phyloP scores from a whole-genome alignment of 2,113 vertebrate species.

The Neolamprologus kungweensis region DNA sequence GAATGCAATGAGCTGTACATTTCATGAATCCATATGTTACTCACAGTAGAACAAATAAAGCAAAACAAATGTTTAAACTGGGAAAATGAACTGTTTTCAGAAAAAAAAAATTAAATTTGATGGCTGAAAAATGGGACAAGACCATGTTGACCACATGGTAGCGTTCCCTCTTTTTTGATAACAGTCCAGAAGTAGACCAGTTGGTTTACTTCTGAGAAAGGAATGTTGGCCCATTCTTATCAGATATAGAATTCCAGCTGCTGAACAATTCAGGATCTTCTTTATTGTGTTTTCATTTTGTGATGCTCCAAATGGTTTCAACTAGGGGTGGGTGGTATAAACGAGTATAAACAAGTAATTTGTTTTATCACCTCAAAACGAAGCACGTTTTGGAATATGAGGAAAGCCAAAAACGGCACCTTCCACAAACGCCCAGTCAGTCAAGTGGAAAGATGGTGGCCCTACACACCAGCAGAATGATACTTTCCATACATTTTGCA shows the following conservation, averaged over 20 bases:
- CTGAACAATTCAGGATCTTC: not conserved
- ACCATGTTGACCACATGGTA: not conserved
- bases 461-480: not conserved
- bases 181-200: not conserved
- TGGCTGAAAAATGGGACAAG: fast-evolving
- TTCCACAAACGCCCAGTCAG: not conserved
- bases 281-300: not conserved
- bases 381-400: not conserved
- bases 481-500: fast-evolving
- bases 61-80: not conserved
- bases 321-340: not conserved
- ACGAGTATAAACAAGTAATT: not conserved
- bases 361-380: not conserved
- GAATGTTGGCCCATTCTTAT: not conserved
- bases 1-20: not conserved
- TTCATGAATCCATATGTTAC: not conserved
- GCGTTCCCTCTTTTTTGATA: not conserved
- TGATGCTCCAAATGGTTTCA: not conserved
- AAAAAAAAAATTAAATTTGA: not conserved
- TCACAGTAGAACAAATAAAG: not conserved
- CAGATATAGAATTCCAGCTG: not conserved
- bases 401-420: not conserved
- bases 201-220: not conserved
- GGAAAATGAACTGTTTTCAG: not conserved
- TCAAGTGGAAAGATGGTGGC: not conserved